These are phyloP conservation scores for Acrobasis suavella DNA, from an alignment of 2,888 invertebrate species.

Conservation along the genomic window DNA sequence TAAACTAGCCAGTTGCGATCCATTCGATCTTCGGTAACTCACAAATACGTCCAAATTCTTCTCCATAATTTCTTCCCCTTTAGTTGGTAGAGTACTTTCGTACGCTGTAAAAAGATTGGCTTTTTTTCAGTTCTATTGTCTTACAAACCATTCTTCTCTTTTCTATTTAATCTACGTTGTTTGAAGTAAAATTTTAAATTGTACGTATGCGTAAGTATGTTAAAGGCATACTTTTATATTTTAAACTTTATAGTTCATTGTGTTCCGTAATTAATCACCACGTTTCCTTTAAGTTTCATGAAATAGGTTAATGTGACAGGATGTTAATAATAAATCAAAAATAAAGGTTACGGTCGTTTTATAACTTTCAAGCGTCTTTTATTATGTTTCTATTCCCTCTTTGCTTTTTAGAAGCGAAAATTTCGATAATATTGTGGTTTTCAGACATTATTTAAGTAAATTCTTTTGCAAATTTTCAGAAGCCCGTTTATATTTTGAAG, in stretches of 20 bases:
- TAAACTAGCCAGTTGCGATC: constrained; percentile 96
- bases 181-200: neutral
- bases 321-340: constrained; percentile 34
- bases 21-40: constrained; percentile 98
- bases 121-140: neutral
- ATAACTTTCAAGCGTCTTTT: neutral
- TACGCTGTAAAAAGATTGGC: constrained; percentile 70
- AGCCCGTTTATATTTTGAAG: too few species aligned
- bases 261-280: constrained; percentile 14
- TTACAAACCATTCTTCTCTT: neutral
- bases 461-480: too few species aligned
- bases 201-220: neutral
- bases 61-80: constrained; percentile 89
- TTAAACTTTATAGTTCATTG: constrained; percentile 6
- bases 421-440: too few species aligned
- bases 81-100: constrained; percentile 85
- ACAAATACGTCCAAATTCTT: constrained; percentile 98
- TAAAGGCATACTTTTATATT: constrained; percentile 22
- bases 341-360: constrained; percentile 26
- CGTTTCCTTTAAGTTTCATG: constrained; percentile 21
- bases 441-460: too few species aligned
- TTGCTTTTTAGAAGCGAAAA: too few species aligned
- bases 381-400: neutral
- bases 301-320: constrained; percentile 32
- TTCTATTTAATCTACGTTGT: neutral